Evolutionary conservation across 2,797 vertebrate genomes (phyloP), one percentile per base, ranked within the genome.

Genomic region (Emydoidea blandingii): DNA sequence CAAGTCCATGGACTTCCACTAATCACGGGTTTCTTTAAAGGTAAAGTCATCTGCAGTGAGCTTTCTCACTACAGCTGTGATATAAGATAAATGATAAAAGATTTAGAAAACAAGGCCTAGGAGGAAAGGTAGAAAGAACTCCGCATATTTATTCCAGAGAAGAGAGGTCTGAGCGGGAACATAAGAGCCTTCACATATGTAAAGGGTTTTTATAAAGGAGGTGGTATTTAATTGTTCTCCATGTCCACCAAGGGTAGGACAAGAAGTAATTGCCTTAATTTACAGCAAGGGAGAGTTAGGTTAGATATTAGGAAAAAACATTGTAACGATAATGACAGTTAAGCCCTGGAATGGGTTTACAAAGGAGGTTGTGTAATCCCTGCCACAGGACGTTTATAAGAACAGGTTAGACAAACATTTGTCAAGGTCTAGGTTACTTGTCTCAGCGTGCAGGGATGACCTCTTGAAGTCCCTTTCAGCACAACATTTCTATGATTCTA

Each of bases 1-100:
- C 11, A 0, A 9, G 25, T 10, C 65, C 62, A 54, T 8, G 1
- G 7, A 14, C 10, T 49, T 93, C 82, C 65, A 87, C 47, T 87
- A 79, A 87, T 53, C 8, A 79, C n/a, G 8, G 5, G 8, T 88
- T 93, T 94, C 52, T 76, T 94, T 88, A 82, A 62, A 56, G 80
- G 31, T 37, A 74, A 83, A 79, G 52, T 56, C 0, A 47, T n/a
- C 47, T 87, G 50, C 62, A 59, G 0, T 12, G 47, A 3, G 4
- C 4, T 1, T 0, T 15, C 15, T 47, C 41, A 50, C 79, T 81
- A 1, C 3, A 2, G 19, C 2, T 59, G 57, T 59, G 57, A 31
- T 37, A 68, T 10, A 68, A 68, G 65, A 37, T 68, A 68, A 68
- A 68, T 65, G 16, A 65, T 65, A 37, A 65, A 65, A 65, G 62